These are phyloP conservation scores for Phyllopteryx taeniolatus DNA, from an alignment of 2,113 vertebrate species.

Conservation along the genomic window DNA sequence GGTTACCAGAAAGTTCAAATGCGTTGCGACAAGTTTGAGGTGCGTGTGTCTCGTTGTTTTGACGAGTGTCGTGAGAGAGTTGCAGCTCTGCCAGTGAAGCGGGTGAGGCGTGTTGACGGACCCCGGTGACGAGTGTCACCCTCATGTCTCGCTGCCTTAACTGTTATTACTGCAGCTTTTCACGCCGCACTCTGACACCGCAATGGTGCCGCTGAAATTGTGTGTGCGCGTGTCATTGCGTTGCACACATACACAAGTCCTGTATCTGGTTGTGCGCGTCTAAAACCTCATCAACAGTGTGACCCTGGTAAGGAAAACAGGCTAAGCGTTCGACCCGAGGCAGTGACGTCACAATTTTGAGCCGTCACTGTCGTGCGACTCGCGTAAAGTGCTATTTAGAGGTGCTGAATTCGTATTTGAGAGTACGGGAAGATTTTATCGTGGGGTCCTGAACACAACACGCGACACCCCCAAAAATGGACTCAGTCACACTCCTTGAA, in stretches of 20 bases:
- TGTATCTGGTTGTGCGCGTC: neutral
- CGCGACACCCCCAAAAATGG: too few relatives aligned
- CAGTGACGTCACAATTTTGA: slow-evolving; percentile 20
- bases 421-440: neutral
- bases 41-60: slow-evolving; percentile 47
- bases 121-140: slow-evolving; percentile 57
- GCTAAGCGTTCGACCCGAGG: slow-evolving; percentile 36
- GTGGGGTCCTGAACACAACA: neutral
- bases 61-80: slow-evolving; percentile 57
- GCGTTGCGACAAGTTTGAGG: neutral
- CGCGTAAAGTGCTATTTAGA: slow-evolving; percentile 21
- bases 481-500: too few relatives aligned
- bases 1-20: too few relatives aligned
- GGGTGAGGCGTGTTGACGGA: slow-evolving; percentile 55
- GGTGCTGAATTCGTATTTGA: neutral
- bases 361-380: slow-evolving; percentile 26
- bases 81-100: slow-evolving; percentile 36
- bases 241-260: slow-evolving; percentile 5
- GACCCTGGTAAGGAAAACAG: slow-evolving; percentile 33
- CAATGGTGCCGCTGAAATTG: slow-evolving; percentile 10
- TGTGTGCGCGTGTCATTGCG: slow-evolving; percentile 11
- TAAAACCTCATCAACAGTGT: neutral
- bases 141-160: slow-evolving; percentile 47
- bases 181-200: slow-evolving; percentile 51
- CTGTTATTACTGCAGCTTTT: slow-evolving; percentile 59